Evolutionary conservation across 2,888 invertebrate species (phyloP).

Genomic region (Steinernema carpocapsae): DNA sequence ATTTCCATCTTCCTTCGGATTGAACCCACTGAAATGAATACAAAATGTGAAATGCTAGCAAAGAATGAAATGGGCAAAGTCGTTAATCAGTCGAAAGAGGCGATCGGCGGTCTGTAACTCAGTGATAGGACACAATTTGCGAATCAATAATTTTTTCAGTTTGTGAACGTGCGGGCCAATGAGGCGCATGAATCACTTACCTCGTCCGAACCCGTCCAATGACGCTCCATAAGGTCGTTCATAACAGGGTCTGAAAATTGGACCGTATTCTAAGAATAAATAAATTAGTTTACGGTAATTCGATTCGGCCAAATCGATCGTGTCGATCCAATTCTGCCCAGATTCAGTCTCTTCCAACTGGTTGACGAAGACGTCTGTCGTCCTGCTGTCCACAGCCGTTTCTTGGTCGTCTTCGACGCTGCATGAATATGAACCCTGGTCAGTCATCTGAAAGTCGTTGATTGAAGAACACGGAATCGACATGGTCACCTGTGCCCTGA

Average conservation of each 20-base stretch:
- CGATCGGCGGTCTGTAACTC: no score
- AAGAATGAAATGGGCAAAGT: no score
- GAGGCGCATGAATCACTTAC: no score
- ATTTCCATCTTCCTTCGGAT: slow-evolving; percentile 5
- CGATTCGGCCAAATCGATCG: slow-evolving; percentile 4
- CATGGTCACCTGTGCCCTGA: not conserved
- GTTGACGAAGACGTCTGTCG: slow-evolving; percentile 4
- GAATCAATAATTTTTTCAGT: no score
- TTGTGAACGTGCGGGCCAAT: no score
- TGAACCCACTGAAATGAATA: not conserved
- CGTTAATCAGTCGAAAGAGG: no score
- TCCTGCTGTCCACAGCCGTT: not conserved
- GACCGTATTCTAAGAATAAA: not conserved
- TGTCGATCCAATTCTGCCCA: slow-evolving; percentile 4
- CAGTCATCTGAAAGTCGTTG: not conserved
- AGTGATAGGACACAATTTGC: no score
- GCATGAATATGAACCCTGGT: slow-evolving; percentile 17
- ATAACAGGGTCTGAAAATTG: slow-evolving; percentile 1
- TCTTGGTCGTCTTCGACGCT: slow-evolving; percentile 4
- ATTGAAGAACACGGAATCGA: not conserved
- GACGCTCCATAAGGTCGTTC: not conserved
- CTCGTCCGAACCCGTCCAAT: slow-evolving; percentile 8
- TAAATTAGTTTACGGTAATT: not conserved
- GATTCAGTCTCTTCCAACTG: slow-evolving; percentile 11
- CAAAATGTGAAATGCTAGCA: no score